phyloP scores from a whole-genome alignment of 2,113 vertebrate species.

The Thalassoma bifasciatum region DNA sequence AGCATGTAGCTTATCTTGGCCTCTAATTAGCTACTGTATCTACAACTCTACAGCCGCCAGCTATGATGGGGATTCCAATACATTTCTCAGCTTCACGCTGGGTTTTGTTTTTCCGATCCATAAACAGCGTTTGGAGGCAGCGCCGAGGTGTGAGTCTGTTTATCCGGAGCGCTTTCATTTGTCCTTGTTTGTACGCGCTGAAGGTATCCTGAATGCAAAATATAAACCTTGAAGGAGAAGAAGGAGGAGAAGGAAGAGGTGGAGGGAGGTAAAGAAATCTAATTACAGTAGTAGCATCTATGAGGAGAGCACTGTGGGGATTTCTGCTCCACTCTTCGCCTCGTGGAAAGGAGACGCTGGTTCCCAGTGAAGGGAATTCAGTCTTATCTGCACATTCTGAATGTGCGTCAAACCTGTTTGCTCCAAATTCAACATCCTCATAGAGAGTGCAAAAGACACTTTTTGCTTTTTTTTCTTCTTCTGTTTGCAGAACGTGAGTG shows the following conservation, averaged over 20 bases:
- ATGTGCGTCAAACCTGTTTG: conserved; percentile 18
- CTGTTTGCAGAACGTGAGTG: not conserved
- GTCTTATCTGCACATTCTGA: conserved; percentile 29
- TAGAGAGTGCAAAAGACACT: not conserved
- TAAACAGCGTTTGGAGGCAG: conserved; percentile 43
- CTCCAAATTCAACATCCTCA: conserved; percentile 35
- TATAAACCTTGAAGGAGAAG: conserved; percentile 35
- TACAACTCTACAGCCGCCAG: conserved; percentile 62
- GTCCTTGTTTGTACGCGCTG: conserved; percentile 42
- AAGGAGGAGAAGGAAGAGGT: conserved; percentile 11
- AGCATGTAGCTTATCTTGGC: conserved; percentile 64
- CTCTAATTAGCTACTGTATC: conserved; percentile 74
- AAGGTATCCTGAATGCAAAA: conserved; percentile 38
- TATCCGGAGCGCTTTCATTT: not conserved
- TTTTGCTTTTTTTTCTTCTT: conserved; percentile 16
- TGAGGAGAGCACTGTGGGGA: conserved; percentile 61
- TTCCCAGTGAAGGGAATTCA: conserved; percentile 30
- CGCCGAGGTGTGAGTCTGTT: not conserved
- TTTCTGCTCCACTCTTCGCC: conserved; percentile 46
- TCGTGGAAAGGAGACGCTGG: conserved; percentile 29
- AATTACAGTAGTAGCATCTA: conserved; percentile 69
- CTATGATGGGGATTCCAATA: conserved; percentile 58
- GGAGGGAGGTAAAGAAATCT: conserved; percentile 40
- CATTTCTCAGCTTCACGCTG: conserved; percentile 31
- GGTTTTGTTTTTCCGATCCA: conserved; percentile 1